Percentiles rank a stretch among this genome's conserved stretches.
Conservation (phyloP, 1,140 invertebrate species). For the Procambarus clarkii region DNA sequence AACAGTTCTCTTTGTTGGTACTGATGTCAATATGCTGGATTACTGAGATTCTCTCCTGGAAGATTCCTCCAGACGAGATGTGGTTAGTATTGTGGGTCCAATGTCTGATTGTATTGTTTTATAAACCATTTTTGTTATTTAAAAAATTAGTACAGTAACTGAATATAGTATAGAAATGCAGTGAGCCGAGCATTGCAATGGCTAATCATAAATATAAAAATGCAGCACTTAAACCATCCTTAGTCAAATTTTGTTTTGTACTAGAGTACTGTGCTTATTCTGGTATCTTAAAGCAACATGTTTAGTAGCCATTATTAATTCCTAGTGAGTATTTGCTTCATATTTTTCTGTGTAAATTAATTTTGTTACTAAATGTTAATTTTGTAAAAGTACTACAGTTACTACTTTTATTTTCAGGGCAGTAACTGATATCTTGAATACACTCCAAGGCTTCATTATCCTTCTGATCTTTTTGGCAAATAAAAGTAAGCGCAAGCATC, state of each 20-base stretch:
- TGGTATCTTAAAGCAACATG: neutral
- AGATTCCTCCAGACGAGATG: slow-evolving; percentile 35
- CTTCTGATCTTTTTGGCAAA: slow-evolving; percentile 43
- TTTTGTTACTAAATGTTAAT: neutral
- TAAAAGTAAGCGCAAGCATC: slow-evolving; percentile 21
- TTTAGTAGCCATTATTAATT: neutral
- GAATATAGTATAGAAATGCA: too few species aligned
- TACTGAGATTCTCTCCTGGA: slow-evolving; percentile 39
- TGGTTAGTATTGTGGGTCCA: slow-evolving; percentile 26
- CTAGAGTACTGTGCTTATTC: too few species aligned
- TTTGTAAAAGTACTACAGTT: neutral
- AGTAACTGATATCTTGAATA: slow-evolving; percentile 41
- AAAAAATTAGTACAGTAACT: too few species aligned
- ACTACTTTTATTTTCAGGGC: slow-evolving; percentile 1
- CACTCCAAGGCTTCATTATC: slow-evolving; percentile 48
- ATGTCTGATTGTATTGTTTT: neutral
- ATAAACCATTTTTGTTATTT: neutral
- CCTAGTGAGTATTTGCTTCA: neutral
- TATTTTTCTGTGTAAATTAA: neutral
- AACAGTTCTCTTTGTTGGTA: slow-evolving; percentile 30
- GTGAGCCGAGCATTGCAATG: too few species aligned
- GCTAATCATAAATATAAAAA: too few species aligned
- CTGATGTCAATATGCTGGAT: slow-evolving; percentile 42
- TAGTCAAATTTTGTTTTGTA: too few species aligned
- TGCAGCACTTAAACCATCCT: too few species aligned